Percentiles rank a stretch among this genome's conserved stretches.
Evolutionary conservation across 1,140 invertebrate species (phyloP).

Genomic region (Bilobella aurantiaca): DNA sequence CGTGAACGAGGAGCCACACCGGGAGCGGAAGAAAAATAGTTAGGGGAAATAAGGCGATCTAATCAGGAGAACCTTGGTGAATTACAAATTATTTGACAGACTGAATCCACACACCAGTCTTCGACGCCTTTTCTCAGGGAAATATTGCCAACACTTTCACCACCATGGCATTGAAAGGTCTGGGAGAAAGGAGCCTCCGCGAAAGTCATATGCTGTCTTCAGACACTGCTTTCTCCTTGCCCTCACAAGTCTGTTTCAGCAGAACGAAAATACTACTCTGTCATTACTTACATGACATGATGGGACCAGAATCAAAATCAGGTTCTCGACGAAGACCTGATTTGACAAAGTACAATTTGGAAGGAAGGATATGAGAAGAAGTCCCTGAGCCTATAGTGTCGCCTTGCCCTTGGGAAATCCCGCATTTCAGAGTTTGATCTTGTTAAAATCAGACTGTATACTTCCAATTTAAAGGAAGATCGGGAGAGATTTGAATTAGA

Average conservation of each 20-base stretch:
- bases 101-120: background rate
- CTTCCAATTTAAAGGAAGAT: too few species aligned
- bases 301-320: constrained; percentile 2
- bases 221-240: background rate
- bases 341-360: background rate
- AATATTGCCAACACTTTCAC: background rate
- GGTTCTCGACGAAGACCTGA: background rate
- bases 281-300: background rate
- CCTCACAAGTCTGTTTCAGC: background rate
- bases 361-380: too few species aligned
- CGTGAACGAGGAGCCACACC: background rate
- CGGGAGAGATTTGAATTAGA: too few species aligned
- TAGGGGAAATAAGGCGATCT: constrained; percentile 1
- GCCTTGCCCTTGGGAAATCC: too few species aligned
- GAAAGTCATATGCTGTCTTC: background rate
- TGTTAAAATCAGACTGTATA: too few species aligned
- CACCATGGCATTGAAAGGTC: background rate
- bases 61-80: constrained; percentile 26
- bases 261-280: background rate
- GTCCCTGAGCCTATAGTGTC: too few species aligned
- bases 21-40: background rate
- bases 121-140: background rate
- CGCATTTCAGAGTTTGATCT: too few species aligned
- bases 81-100: constrained; percentile 34
- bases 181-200: background rate